Base-by-base conservation (phyloP, 2,888 invertebrate species). In the Stramonita haemastoma region DNA sequence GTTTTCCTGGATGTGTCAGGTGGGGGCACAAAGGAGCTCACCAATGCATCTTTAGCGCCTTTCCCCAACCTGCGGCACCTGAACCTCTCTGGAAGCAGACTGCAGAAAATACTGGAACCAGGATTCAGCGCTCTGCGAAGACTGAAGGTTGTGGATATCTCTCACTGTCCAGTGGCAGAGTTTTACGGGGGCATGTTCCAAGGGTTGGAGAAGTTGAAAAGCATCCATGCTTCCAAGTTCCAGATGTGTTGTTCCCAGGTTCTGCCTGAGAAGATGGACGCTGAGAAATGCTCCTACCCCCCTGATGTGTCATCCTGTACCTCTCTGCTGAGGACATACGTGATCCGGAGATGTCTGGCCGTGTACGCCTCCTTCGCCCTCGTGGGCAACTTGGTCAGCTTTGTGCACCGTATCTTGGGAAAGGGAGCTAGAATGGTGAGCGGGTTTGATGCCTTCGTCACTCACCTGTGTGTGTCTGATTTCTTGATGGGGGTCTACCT, bases 401-500 rank as follows among this genome's bases (percentile, higher is more conserved):
- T 89, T 29, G 19, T 87, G 34, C 66, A 66, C 26, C 73, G 89
- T 0, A 1, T 87, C 11, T 22, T 89, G 11, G 32, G 73, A 29
- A 79, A 79, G 26, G 56, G n/a, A 56, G n/a, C 8, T 17, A 29
- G 11, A 4, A 56, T 5, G 0, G 29, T 32, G 0, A 60, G 73
- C 22, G 87, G 87, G 1, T 89, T 79, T 66, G 83, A 88, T 29
- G 85, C 86, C 15, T 88, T 91, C 22, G 90, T 91, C 17, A 87
- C 91, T 8, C 88, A 89, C 77, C 87, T 91, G 79, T 86, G 89
- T 29, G 32, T 88, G 15, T 91, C 91, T 19, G 89, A 91, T 17
- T 90, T 92, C 60, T 89, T 90, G 13, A 93, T 93, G 93, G 93
- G 93, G 0, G 56, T 93, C 0, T 93, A 93, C 86, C 85, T 93